These are phyloP conservation scores for human DNA, from an alignment of 2,113 vertebrate genomes.

Conservation along the genomic window DNA sequence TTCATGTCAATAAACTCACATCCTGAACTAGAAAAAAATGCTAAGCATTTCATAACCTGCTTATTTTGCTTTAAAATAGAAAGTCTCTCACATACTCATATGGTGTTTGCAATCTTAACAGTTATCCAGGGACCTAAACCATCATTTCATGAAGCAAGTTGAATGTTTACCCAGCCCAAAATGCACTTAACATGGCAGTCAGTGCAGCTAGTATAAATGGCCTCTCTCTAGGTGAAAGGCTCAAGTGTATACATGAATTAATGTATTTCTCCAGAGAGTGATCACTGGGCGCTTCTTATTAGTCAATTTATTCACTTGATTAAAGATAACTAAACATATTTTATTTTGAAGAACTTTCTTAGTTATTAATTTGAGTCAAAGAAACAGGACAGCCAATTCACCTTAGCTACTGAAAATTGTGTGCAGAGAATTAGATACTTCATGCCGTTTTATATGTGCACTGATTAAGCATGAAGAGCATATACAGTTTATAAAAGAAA, in stretches of 20 bases:
- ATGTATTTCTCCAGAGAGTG: conserved; percentile 6
- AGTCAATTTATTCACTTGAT: conserved; percentile 44
- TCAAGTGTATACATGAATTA: conserved; percentile 41
- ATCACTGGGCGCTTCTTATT: conserved; percentile 27
- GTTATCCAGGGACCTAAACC: conserved; percentile 43
- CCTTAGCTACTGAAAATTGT: neutral
- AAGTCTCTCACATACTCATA: conserved; percentile 57
- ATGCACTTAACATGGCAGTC: neutral
- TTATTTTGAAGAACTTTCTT: neutral
- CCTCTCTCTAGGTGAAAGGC: neutral
- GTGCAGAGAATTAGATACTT: neutral
- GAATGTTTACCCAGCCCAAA: conserved; percentile 23
- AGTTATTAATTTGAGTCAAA: neutral
- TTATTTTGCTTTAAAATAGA: conserved; percentile 72
- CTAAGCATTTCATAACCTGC: conserved; percentile 30
- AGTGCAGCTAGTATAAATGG: neutral
- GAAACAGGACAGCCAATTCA: neutral
- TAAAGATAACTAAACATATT: conserved; percentile 58
- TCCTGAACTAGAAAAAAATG: neutral
- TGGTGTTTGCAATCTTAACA: conserved; percentile 38
- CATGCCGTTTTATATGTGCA: rapidly evolving
- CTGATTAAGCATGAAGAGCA: neutral
- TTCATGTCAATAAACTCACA: conserved; percentile 47
- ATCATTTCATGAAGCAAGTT: conserved; percentile 58
- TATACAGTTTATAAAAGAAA: no score